phyloP scores from a whole-genome alignment of 2,888 invertebrate genomes.

The Drosophila neonasuta region DNA sequence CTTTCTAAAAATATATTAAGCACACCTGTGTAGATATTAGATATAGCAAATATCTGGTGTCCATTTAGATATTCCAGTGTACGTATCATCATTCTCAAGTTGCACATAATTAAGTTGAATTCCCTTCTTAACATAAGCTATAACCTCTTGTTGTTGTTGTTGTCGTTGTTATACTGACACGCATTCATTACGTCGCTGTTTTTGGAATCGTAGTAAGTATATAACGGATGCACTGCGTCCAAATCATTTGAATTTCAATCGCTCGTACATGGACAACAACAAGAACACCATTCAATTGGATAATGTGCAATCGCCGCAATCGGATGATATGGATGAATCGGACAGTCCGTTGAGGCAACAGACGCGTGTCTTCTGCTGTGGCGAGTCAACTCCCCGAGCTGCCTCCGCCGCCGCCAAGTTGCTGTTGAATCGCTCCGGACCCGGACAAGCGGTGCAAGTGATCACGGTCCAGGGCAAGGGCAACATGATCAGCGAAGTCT shows the following conservation, averaged over 20 bases:
- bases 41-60: slow-evolving; percentile 5
- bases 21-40: slow-evolving; percentile 12
- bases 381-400: slow-evolving; percentile 58
- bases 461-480: slow-evolving; percentile 82
- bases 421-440: slow-evolving; percentile 78
- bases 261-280: slow-evolving; percentile 82
- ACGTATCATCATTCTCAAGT: slow-evolving; percentile 62
- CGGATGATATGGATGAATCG: slow-evolving; percentile 80
- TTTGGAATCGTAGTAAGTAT: slow-evolving; percentile 78
- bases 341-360: slow-evolving; percentile 80
- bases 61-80: slow-evolving; percentile 64
- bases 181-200: slow-evolving; percentile 41
- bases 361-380: slow-evolving; percentile 81
- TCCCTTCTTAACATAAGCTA: slow-evolving; percentile 23
- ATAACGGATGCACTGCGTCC: slow-evolving; percentile 74
- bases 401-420: slow-evolving; percentile 62
- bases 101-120: slow-evolving; percentile 38
- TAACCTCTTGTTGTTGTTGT: slow-evolving; percentile 45
- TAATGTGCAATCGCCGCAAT: slow-evolving; percentile 69
- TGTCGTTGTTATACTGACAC: slow-evolving; percentile 56
- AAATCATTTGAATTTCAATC: slow-evolving; percentile 80
- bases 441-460: slow-evolving; percentile 90
- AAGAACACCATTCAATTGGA: slow-evolving; percentile 49
- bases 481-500: slow-evolving; percentile 39
- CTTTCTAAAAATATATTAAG: slow-evolving; percentile 22